Conservation (phyloP, 2,888 invertebrate species). For the Tenthredo amoena region DNA sequence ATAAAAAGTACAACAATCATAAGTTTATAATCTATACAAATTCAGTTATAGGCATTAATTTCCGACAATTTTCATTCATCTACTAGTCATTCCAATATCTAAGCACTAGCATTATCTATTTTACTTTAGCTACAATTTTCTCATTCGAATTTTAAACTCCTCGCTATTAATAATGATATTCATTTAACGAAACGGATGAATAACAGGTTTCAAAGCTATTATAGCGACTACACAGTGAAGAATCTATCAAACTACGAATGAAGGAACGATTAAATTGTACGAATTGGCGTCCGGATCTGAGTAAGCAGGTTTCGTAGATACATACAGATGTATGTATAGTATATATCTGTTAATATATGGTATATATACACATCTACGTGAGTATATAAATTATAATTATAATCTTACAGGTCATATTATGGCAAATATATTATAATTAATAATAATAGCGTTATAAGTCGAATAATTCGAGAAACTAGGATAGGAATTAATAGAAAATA, state of each 20-base stretch:
- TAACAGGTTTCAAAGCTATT: not conserved
- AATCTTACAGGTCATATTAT: slow-evolving; percentile 60
- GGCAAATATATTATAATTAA: slow-evolving; percentile 62
- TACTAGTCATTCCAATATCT: not conserved
- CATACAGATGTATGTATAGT: not conserved
- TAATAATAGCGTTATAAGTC: not conserved
- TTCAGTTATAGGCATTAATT: not conserved
- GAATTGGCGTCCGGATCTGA: not conserved
- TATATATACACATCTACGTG: not conserved
- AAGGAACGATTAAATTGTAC: slow-evolving; percentile 27
- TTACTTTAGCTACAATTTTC: not conserved
- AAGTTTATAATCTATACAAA: not conserved
- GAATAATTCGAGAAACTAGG: not conserved
- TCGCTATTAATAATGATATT: not conserved
- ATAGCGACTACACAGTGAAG: not conserved
- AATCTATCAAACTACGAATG: not conserved
- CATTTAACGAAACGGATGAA: not conserved
- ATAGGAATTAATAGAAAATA: not conserved
- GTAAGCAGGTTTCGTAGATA: not conserved
- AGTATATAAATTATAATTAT: slow-evolving; percentile 57
- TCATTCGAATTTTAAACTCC: not conserved
- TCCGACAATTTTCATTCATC: not conserved
- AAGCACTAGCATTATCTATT: not conserved
- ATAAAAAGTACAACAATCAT: slow-evolving; percentile 4
- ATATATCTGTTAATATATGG: not conserved